Base-by-base conservation (phyloP, 2,113 vertebrate species). In the Aegithalos caudatus region DNA sequence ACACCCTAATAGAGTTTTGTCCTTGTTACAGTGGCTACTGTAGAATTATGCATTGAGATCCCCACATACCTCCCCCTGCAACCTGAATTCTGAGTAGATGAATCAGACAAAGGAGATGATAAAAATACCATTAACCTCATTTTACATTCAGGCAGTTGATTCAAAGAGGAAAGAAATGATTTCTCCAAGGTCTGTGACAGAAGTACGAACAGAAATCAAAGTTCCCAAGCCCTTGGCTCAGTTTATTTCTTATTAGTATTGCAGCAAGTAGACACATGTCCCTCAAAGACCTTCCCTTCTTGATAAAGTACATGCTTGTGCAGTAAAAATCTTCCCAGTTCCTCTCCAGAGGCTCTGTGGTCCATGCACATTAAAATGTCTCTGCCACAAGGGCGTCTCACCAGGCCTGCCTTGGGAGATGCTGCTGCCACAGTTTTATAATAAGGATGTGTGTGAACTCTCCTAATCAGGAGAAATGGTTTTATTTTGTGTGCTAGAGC, bases 81-180 rank as follows among this genome's bases (percentile, higher is more conserved):
- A 8, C 58, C 50, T 90, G 85, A 87, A 94, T 88, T 87, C 81
- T 91, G 78, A 95, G 53, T 42, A 85, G 67, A 51, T 66, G 67
- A 88, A 80, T 82, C 62, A 71, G 79, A 90, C 72, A 94, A 95
- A 95, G 67, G n/a, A 44, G 85, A 78, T 40, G 31, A 94, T 82
- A 87, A 95, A 95, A 95, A 84, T 92, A 79, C 69, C 64, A 90
- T 95, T 95, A 95, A 94, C 51, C 72, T 92, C 56, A 67, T 88
- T 95, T 94, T 88, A 48, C 44, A 95, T 95, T 78, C 77, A 70
- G n/a, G 60, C 72, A 88, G 28, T 20, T 53, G 64, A 93, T 44
- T 74, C 51, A 84, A 86, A 93, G 64, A 74, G 47, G 73, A 70
- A 93, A 94, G 64, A 85, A 85, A 86, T 90, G 4, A 94, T 94